A percentile compares a stretch with the other conserved stretches of the same genome.
Conservation (phyloP, 2,113 vertebrate species). For the Girardinichthys multiradiatus region DNA sequence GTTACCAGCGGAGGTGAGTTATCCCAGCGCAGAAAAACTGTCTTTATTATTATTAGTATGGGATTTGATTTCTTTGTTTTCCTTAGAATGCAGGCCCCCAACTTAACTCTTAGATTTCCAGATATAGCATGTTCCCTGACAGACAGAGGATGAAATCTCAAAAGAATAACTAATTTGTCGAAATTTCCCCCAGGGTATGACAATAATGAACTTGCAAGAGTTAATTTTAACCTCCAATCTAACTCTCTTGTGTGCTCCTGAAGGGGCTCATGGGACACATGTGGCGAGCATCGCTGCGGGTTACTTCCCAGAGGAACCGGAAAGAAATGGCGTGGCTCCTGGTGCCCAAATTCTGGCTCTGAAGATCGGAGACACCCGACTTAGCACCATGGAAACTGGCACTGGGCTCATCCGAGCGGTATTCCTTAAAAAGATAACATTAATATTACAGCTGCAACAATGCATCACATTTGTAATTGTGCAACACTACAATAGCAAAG, state of each 20-base stretch:
- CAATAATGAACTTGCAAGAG: too few relatives aligned
- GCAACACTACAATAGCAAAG: too few relatives aligned
- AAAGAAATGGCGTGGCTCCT: slow-evolving; percentile 93
- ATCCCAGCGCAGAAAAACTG: not conserved
- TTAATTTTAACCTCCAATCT: not conserved
- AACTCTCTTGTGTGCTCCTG: slow-evolving; percentile 13
- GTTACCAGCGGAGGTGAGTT: slow-evolving; percentile 95
- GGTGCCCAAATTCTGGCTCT: slow-evolving; percentile 95
- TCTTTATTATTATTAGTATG: not conserved
- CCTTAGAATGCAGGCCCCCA: too few relatives aligned
- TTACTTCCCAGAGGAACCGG: slow-evolving; percentile 94
- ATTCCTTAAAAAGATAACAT: slow-evolving; percentile 8
- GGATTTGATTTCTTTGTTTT: too few relatives aligned
- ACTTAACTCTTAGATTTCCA: too few relatives aligned
- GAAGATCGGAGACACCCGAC: slow-evolving; percentile 95
- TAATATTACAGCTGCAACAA: not conserved
- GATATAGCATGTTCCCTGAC: too few relatives aligned
- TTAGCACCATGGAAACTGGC: slow-evolving; percentile 99
- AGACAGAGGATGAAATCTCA: too few relatives aligned
- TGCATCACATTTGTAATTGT: not conserved
- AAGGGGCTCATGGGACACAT: slow-evolving; percentile 97
- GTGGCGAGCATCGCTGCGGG: slow-evolving; percentile 98
- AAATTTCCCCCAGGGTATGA: too few relatives aligned
- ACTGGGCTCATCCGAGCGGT: slow-evolving; percentile 98
- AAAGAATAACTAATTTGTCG: too few relatives aligned